Evolutionary conservation across 2,113 vertebrate species (phyloP).

Genomic region (Chionis minor): DNA sequence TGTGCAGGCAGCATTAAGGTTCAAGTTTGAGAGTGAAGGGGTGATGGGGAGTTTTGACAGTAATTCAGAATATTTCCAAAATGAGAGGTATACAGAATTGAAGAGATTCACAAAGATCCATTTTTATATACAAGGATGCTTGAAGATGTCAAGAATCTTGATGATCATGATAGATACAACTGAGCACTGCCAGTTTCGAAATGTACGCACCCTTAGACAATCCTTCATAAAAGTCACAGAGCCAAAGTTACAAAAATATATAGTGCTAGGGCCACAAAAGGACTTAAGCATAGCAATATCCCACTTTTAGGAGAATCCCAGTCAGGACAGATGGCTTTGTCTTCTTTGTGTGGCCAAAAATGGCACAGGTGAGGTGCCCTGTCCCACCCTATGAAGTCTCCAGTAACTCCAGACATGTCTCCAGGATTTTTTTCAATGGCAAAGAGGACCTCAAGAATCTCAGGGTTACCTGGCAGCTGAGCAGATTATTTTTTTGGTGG

Average conservation of each 20-base stretch:
- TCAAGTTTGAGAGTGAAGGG: not conserved
- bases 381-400: not conserved
- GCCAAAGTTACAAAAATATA: not conserved
- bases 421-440: not conserved
- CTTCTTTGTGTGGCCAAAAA: not conserved
- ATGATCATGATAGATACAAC: not conserved
- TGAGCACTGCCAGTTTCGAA: not conserved
- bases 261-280: not conserved
- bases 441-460: not conserved
- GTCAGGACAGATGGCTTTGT: not conserved
- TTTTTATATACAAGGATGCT: not conserved
- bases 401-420: not conserved
- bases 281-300: not conserved
- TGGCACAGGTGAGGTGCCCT: not conserved
- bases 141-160: not conserved
- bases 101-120: not conserved
- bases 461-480: not conserved
- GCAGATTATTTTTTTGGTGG: not conserved
- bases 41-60: not conserved
- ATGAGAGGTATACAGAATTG: not conserved
- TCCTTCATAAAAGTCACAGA: not conserved
- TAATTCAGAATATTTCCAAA: not conserved
- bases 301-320: not conserved
- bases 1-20: not conserved
- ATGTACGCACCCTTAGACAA: not conserved